A percentile compares a stretch with the other conserved stretches of the same genome.
Conservation (phyloP, 2,888 invertebrate genomes). For the Troides aeacus region DNA sequence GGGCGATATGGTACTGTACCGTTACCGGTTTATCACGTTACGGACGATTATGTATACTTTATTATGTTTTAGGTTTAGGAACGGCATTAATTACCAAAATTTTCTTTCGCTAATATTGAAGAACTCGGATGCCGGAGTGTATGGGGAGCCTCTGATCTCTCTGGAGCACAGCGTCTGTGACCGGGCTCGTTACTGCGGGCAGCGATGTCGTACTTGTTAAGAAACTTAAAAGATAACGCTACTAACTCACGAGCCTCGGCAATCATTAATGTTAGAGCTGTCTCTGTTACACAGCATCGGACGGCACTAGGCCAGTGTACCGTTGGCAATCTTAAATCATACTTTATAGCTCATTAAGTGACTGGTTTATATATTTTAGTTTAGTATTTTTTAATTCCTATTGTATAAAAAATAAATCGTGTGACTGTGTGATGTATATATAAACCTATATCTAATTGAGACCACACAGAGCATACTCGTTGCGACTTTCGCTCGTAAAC, state of each 20-base stretch:
- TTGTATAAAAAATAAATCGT: constrained; percentile 62
- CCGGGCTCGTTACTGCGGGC: no score
- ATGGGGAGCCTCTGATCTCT: constrained; percentile 74
- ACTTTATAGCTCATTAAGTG: constrained; percentile 76
- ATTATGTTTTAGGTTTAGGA: constrained; percentile 52
- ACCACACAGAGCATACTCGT: constrained; percentile 62
- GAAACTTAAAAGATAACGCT: constrained; percentile 59
- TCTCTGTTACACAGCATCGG: constrained; percentile 54
- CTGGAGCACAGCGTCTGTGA: constrained; percentile 51
- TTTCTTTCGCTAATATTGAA: constrained; percentile 49
- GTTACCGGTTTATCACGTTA: constrained; percentile 50
- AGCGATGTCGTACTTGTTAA: constrained; percentile 50
- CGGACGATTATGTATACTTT: constrained; percentile 41
- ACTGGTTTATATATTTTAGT: constrained; percentile 72
- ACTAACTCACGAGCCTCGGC: constrained; percentile 66
- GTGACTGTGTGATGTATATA: constrained; percentile 77
- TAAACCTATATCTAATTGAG: constrained; percentile 41
- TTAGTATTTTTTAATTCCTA: constrained; percentile 71
- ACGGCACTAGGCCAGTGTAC: constrained; percentile 72
- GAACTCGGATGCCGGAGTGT: constrained; percentile 54
- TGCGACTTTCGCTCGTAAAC: constrained; percentile 46
- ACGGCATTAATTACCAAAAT: constrained; percentile 54
- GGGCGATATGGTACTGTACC: constrained; percentile 48
- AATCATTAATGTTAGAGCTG: constrained; percentile 56
- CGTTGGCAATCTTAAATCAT: constrained; percentile 72